Base-by-base conservation (phyloP, 2,113 vertebrate genomes). In the Phalacrocorax aristotelis region DNA sequence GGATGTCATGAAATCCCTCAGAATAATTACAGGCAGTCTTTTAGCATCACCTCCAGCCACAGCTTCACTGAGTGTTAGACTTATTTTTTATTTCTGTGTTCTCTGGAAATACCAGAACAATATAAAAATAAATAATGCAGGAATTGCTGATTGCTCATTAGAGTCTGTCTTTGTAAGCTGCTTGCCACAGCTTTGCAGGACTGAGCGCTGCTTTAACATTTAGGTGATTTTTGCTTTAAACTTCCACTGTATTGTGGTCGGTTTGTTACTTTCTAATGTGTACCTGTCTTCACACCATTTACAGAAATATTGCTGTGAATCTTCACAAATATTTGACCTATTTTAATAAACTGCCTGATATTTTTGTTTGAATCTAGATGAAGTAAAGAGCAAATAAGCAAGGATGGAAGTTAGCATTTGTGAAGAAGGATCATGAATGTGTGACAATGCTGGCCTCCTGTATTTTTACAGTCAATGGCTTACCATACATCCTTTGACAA, bases 91-190 rank as follows among this genome's bases (percentile, higher is more conserved):
- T 77, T 86, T 80, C 42, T 66, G 0, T 64, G 48, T 26, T 89
- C 40, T 89, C 51, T 87, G 68, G n/a, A 81, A 90, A 36, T 60
- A 89, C 5, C 65, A 87, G 38, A 82, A 82, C 48, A 76, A 75
- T 76, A 34, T 13, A 49, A 76, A 42, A 92, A 91, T 92, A 75
- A 92, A 84, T 89, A 90, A 89, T 84, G 60, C 69, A 92, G 61
- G 61, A 91, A 49, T 65, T 69, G 38, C 57, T 87, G 80, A 61
- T 78, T 60, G 29, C 34, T 92, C 48, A 30, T 89, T 83, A 75
- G 49, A 82, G 11, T 30, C 42, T 42, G 9, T 55, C n/a, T 84
- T 64, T 65, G 32, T 52, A 61, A 91, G 42, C 17, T 57, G 52
- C 19, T 46, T 84, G 78, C 27, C 32, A 18, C 34, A 60, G 26